phyloP scores from a whole-genome alignment of 2,797 vertebrate genomes.

The Urosaurus nigricauda region DNA sequence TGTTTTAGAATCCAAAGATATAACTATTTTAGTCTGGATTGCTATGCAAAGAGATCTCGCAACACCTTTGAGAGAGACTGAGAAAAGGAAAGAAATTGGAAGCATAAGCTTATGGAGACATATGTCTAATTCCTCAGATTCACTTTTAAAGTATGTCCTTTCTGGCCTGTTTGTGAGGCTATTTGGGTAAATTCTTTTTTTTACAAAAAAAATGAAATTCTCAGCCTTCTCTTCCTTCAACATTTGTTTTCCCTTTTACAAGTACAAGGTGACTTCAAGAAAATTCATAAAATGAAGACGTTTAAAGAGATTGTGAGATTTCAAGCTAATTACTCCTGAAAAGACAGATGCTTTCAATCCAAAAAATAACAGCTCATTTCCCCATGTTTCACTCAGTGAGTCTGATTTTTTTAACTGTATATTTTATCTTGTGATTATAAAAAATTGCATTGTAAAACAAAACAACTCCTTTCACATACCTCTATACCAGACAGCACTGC shows the following conservation, averaged over 20 bases:
- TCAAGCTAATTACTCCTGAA: constrained; percentile 28
- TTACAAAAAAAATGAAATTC: background rate
- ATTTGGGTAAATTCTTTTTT: background rate
- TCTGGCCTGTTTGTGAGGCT: background rate
- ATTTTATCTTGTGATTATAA: constrained; percentile 52
- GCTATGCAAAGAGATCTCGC: no score
- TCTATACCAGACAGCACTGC: background rate
- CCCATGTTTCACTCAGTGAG: constrained; percentile 31
- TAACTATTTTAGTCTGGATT: no score
- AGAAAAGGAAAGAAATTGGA: no score
- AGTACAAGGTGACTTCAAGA: constrained; percentile 42
- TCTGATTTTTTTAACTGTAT: constrained; percentile 33
- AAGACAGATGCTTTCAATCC: constrained; percentile 57
- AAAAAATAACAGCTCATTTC: constrained; percentile 26
- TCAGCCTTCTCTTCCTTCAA: background rate
- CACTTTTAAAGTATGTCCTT: background rate
- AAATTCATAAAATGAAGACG: constrained; percentile 15
- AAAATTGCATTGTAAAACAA: constrained; percentile 55
- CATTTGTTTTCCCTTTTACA: constrained; percentile 18
- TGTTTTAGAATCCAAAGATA: background rate
- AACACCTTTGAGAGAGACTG: no score
- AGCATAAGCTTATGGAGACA: no score
- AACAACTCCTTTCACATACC: background rate
- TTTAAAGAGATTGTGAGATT: background rate
- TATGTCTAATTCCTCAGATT: background rate